Evolutionary conservation across 2,797 vertebrate species (phyloP).

Genomic region (Pantherophis vulpinus): DNA sequence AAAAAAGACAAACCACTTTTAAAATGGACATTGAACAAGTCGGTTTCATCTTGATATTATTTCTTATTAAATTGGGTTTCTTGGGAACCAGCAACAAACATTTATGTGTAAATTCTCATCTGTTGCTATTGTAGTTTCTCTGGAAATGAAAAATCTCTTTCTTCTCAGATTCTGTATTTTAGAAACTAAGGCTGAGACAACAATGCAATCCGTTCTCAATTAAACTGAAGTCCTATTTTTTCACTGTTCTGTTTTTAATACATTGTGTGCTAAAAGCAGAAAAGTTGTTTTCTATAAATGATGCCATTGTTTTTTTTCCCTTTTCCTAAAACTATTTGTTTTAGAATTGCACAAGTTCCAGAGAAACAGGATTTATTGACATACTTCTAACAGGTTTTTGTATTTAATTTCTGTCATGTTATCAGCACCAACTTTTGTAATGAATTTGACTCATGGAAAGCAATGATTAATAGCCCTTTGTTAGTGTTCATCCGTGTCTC

Average conservation of each 20-base stretch:
- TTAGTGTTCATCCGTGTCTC: constrained; percentile 60
- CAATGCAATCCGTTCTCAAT: constrained; percentile 32
- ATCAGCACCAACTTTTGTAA: constrained; percentile 66
- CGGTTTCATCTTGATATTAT: constrained; percentile 18
- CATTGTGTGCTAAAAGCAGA: constrained; percentile 27
- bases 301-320: constrained; percentile 27
- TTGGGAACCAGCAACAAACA: neutral
- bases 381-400: constrained; percentile 62
- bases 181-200: constrained; percentile 45
- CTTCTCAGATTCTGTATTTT: constrained; percentile 53
- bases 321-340: constrained; percentile 29
- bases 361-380: constrained; percentile 52
- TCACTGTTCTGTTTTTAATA: constrained; percentile 59
- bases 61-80: neutral
- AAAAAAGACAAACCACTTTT: constrained; percentile 5
- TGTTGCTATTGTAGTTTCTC: constrained; percentile 29
- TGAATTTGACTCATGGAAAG: constrained; percentile 60
- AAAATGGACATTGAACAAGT: constrained; percentile 7
- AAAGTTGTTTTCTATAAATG: constrained; percentile 45
- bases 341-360: constrained; percentile 44
- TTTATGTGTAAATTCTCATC: constrained; percentile 18
- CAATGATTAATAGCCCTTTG: constrained; percentile 59
- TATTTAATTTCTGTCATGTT: constrained; percentile 65
- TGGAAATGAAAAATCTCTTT: constrained; percentile 33
- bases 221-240: constrained; percentile 13